Conservation (phyloP, 2,888 invertebrate species). For the Barypeithes pellucidus region DNA sequence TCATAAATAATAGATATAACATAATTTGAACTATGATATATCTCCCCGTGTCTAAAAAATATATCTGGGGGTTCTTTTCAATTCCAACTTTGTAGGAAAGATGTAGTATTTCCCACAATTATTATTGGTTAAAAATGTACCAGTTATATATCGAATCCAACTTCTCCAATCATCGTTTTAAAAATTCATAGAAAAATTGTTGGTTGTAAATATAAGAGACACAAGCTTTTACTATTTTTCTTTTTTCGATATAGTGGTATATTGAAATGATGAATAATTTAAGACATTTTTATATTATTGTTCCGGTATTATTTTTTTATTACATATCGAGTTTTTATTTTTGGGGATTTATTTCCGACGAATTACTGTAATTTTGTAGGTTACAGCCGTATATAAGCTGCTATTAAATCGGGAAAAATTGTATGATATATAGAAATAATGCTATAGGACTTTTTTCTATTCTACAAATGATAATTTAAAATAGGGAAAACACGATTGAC, state of each 20-base stretch:
- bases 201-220: constrained; percentile 1
- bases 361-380: constrained; percentile 4
- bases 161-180: constrained; percentile 24
- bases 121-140: constrained; percentile 17
- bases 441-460: too few relatives aligned
- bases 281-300: constrained; percentile 10
- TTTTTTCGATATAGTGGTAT: background rate
- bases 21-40: background rate
- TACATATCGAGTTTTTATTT: background rate
- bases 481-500: too few relatives aligned
- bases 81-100: constrained; percentile 16
- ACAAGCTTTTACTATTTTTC: constrained; percentile 29
- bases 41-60: background rate
- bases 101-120: constrained; percentile 32
- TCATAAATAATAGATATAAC: background rate
- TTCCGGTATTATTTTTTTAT: background rate
- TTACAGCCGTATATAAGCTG: background rate
- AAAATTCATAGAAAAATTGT: constrained; percentile 32
- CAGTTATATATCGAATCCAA: constrained; percentile 20
- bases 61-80: background rate
- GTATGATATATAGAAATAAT: background rate
- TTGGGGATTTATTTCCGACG: constrained; percentile 2
- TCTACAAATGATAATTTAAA: too few relatives aligned
- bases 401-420: background rate
- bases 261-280: constrained; percentile 9